phyloP scores from a whole-genome alignment of 1,140 invertebrate species.

The Protaetia brevitarsis region DNA sequence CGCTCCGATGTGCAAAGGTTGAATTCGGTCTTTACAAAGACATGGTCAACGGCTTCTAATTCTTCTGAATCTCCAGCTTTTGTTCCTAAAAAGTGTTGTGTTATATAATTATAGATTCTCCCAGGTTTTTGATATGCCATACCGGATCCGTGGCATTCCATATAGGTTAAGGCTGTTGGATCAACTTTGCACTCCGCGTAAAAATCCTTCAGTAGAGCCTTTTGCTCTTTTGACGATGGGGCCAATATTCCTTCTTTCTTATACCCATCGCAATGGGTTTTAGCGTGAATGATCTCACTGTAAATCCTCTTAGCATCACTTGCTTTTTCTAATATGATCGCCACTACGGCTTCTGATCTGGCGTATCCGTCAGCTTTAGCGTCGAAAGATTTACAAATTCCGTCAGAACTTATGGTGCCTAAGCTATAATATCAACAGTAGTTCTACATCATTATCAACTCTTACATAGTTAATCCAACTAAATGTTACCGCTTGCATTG shows the following conservation, averaged over 20 bases:
- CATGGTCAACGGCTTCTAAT: constrained; percentile 75
- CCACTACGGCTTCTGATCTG: constrained; percentile 76
- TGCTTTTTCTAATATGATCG: constrained; percentile 78
- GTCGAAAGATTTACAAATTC: constrained; percentile 89
- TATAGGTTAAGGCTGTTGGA: constrained; percentile 68
- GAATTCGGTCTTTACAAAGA: constrained; percentile 69
- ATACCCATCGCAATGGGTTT: constrained; percentile 80
- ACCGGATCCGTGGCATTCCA: constrained; percentile 93
- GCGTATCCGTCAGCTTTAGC: constrained; percentile 72
- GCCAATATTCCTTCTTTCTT: constrained; percentile 84
- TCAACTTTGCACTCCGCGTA: constrained; percentile 78
- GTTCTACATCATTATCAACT: background rate
- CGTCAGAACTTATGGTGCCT: constrained; percentile 82
- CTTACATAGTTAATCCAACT: background rate
- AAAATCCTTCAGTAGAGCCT: constrained; percentile 74
- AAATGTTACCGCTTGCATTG: constrained; percentile 63
- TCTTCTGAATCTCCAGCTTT: constrained; percentile 84
- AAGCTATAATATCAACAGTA: constrained; percentile 50
- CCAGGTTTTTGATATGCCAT: constrained; percentile 26
- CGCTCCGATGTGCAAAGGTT: constrained; percentile 80
- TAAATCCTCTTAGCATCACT: constrained; percentile 76
- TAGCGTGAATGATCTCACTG: constrained; percentile 54
- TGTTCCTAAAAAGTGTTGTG: constrained; percentile 54
- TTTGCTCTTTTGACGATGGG: constrained; percentile 81
- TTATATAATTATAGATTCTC: background rate